Evolutionary conservation across 2,888 invertebrate genomes (phyloP), one percentile per base, ranked within the genome.

Genomic region (Caradrina clavipalpis): DNA sequence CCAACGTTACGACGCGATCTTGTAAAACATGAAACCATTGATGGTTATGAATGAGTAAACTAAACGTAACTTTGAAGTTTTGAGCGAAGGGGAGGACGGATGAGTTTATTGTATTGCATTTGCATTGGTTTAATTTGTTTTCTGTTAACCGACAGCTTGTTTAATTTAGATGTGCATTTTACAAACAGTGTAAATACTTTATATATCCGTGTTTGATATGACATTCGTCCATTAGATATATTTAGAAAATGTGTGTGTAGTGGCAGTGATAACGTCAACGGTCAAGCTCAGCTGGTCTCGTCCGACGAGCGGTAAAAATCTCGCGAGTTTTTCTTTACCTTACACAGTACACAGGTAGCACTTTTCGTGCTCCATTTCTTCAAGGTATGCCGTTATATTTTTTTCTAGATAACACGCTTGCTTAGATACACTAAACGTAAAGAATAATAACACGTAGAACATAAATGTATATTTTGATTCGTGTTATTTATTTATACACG

Each of bases 281-380:
- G 94, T 95, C 94, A 94, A 94, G 94, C 94, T 94, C 96, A 95
- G 95, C 95, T 96, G 95, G 92, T 91, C 90, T 79, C 81, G 88
- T 90, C 82, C 80, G 89, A 90, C 90, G 93, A 95, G 95, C 94
- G 95, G 95, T 95, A 95, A 95, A 92, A 94, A 92, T 93, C 91
- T 93, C 89, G 88, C 91, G 88, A 91, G 92, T 94, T 93, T 93
- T 95, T 93, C 89, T 90, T 85, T 91, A 88, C 87, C 86, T 89
- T 89, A 90, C 89, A 90, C 91, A 89, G 90, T 39, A 39, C 39
- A 13, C 39, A 39, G 39, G 89, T 88, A 92, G 91, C 92, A 93
- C 89, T 90, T 91, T 93, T 91, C 92, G 92, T 95, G 95, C 94
- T 94, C 94, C 92, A 94, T 91, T 94, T 94, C 89, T 85, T 88